Evolutionary conservation across 2,888 invertebrate species (phyloP).

Genomic region (Stenotaenia linearis): DNA sequence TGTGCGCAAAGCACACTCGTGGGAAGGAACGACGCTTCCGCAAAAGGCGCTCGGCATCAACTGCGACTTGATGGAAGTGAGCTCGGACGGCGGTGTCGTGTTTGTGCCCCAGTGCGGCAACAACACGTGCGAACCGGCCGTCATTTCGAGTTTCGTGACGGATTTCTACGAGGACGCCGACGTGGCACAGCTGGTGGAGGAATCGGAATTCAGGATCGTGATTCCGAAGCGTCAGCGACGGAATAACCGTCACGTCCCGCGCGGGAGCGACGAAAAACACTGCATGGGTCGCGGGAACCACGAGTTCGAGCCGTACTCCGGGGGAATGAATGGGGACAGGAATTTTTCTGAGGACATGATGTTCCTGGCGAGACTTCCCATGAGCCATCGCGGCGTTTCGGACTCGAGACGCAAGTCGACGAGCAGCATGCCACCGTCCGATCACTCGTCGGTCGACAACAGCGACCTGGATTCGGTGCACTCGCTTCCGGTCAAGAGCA

Average conservation of each 20-base stretch:
- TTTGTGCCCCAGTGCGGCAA: background rate
- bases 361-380: constrained; percentile 34
- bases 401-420: constrained; percentile 59
- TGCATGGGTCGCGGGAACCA: background rate
- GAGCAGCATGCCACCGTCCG: constrained; percentile 71
- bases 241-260: constrained; percentile 46
- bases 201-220: constrained; percentile 69
- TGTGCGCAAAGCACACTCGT: constrained; percentile 11
- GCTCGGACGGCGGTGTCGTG: background rate
- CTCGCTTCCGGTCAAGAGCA: constrained; percentile 64
- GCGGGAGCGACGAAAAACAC: constrained; percentile 55
- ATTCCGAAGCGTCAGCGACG: constrained; percentile 69
- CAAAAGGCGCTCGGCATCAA: background rate
- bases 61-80: background rate
- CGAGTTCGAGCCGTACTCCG: background rate
- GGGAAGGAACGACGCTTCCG: background rate
- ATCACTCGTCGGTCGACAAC: constrained; percentile 71
- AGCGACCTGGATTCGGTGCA: constrained; percentile 74
- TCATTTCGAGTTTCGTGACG: background rate
- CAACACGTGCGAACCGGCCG: background rate
- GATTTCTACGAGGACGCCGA: constrained; percentile 34
- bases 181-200: constrained; percentile 37
- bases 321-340: background rate
- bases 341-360: constrained; percentile 31
- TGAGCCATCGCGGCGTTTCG: constrained; percentile 34